Evolutionary conservation across 2,113 vertebrate species (phyloP).

Genomic region (Balaeniceps rex): DNA sequence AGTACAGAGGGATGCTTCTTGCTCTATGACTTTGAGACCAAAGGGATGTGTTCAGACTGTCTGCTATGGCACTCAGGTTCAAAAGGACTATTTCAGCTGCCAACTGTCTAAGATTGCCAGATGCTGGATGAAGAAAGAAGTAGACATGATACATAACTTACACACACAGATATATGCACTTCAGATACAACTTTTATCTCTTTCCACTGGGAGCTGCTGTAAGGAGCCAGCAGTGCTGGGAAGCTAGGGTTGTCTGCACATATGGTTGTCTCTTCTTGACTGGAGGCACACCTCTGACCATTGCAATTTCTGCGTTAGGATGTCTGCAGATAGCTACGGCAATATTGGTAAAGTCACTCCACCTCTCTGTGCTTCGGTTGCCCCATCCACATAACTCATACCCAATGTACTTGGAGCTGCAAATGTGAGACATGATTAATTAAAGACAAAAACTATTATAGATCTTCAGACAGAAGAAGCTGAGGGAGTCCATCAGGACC

Average conservation of each 20-base stretch:
- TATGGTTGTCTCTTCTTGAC: background rate
- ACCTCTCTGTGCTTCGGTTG: background rate
- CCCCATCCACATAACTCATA: background rate
- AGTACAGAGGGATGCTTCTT: background rate
- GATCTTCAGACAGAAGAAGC: background rate
- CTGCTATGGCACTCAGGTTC: background rate
- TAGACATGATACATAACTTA: background rate
- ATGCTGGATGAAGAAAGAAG: background rate
- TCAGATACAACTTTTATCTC: background rate
- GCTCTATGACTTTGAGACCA: background rate
- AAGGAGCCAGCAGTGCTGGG: background rate
- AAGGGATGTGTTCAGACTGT: background rate
- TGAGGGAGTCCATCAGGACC: background rate
- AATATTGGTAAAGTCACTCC: background rate
- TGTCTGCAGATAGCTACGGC: background rate
- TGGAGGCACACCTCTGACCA: background rate
- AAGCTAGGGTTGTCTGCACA: background rate
- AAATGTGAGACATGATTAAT: background rate
- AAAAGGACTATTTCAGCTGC: background rate
- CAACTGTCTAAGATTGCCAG: background rate
- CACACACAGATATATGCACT: background rate
- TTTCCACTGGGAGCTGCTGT: background rate
- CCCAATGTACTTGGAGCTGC: background rate
- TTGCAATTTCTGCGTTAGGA: background rate
- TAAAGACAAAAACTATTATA: background rate